Base-by-base conservation (phyloP, 2,888 invertebrate genomes). In the Leptopilina syphax region DNA sequence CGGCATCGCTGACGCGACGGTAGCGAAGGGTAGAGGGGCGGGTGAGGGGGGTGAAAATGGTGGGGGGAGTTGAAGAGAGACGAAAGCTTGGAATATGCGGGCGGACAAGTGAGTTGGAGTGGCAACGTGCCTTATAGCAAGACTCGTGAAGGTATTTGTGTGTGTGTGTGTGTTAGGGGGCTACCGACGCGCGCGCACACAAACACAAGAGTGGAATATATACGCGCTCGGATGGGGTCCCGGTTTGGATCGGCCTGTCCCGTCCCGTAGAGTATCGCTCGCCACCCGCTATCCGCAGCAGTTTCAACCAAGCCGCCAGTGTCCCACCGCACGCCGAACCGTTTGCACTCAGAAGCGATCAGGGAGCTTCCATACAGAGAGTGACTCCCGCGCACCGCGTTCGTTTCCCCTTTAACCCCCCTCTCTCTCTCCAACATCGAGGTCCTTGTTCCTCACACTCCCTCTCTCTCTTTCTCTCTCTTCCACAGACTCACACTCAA, bases 241-340 rank as follows among this genome's bases (percentile, higher is more conserved):
- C 88, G 88, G 87, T 86, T 85, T 86, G 87, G 85, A 86, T 87
- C 86, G 85, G 82, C 80, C 89, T 89, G 88, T 87, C 84, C 87
- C 88, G 88, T 88, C 86, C 87, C 87, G 87, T 86, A 44, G 87
- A 89, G 89, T 89, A 89, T 89, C 89, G 84, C 79, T 88, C 87
- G 86, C 88, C 88, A 88, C 88, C 88, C 88, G 88, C 88, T 88
- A 88, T 88, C 88, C 86, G 83, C 85, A 83, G 84, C 84, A 84
- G 85, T 83, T 84, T 84, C 87, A 85, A 86, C 84, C 86, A 86
- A 88, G 88, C 88, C 84, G 88, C 88, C 91, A 91, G 91, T 91
- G 91, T 91, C 91, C 91, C 91, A 90, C 90, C 90, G 91, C 91
- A 90, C 90, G 91, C 89, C 91, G 91, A 90, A 88, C 90, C 90